Evolutionary conservation across 92 coral and sea anemone species (phyloP), one percentile per base, ranked within the genome.

Genomic region (Micromussa lordhowensis): DNA sequence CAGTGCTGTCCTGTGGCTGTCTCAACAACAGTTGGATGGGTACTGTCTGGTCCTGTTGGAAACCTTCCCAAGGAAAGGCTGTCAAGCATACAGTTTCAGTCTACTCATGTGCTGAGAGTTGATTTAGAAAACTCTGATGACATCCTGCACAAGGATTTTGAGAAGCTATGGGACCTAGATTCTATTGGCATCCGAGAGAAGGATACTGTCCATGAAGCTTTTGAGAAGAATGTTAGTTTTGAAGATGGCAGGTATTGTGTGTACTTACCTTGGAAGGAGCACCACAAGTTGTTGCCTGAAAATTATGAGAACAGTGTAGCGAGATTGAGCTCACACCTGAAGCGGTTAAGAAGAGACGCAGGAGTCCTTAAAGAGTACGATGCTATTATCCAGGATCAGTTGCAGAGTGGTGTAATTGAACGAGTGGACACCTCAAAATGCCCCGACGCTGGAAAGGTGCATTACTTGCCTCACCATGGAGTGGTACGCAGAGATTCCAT

Each of bases 41-140:
- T 93, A 64, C 53, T 90, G 36, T 82, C 91, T 5, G 93, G 95
- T 51, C 93, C 91, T 16, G 80, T 82, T 12, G 36, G 44, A 44
- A 64, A 77, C 81, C 66, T 77, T 77, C 24, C 80, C 72, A 29
- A 34, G 38, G 38, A 35, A 35, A 35, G 38, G 38, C 38, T 35
- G 38, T 35, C 38, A 35, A 35, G 38, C 4, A 35, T 35, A 35
- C 38, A 35, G 38, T 35, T 35, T 35, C 38, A 35, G 38, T 35
- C 38, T 35, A 35, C 38, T 35, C 38, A 35, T 35, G 38, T 35
- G 4, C 38, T 35, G 38, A 35, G 38, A 44, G 51, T 6, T 6
- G 51, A 44, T 44, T 44, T 13, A 44, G 12, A 1, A 44, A 44
- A 13, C 12, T 35, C 38, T 35, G 12, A 44, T 6, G 11, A 44